Evolutionary conservation across 2,888 invertebrate species (phyloP).

Genomic region (Mechanitis messenoides): DNA sequence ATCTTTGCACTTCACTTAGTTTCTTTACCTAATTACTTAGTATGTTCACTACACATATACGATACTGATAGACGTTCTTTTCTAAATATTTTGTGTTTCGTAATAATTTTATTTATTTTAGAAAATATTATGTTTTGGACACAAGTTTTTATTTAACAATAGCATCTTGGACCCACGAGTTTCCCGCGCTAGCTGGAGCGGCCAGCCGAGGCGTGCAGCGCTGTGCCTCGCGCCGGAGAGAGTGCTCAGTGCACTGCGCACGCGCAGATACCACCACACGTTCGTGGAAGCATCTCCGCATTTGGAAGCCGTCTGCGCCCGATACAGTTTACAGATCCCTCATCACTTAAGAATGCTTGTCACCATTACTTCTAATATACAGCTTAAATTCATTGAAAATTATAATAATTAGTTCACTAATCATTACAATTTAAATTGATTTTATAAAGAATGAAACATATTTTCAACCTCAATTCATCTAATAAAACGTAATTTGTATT

Average conservation of each 20-base stretch:
- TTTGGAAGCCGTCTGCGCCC: constrained; percentile 22
- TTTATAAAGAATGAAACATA: too few relatives aligned
- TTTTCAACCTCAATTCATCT: too few relatives aligned
- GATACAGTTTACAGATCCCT: background rate
- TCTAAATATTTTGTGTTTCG: background rate
- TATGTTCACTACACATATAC: background rate
- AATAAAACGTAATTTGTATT: too few relatives aligned
- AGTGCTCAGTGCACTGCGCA: too few relatives aligned
- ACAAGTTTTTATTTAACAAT: too few relatives aligned
- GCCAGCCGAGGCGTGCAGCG: constrained; percentile 6
- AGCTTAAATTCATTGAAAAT: too few relatives aligned
- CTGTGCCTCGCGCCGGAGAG: constrained; percentile 7
- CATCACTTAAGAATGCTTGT: constrained; percentile 6
- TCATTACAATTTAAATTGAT: too few relatives aligned
- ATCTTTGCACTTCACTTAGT: constrained; percentile 11
- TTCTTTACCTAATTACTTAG: background rate
- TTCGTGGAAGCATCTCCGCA: constrained; percentile 25
- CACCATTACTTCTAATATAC: background rate
- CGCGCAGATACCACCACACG: background rate
- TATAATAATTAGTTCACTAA: too few relatives aligned
- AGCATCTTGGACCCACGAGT: background rate
- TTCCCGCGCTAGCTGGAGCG: constrained; percentile 5
- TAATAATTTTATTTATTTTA: too few relatives aligned
- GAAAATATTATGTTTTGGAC: too few relatives aligned
- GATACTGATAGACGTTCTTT: background rate